Conservation (phyloP, 2,113 vertebrate genomes). For the Zingel zingel region DNA sequence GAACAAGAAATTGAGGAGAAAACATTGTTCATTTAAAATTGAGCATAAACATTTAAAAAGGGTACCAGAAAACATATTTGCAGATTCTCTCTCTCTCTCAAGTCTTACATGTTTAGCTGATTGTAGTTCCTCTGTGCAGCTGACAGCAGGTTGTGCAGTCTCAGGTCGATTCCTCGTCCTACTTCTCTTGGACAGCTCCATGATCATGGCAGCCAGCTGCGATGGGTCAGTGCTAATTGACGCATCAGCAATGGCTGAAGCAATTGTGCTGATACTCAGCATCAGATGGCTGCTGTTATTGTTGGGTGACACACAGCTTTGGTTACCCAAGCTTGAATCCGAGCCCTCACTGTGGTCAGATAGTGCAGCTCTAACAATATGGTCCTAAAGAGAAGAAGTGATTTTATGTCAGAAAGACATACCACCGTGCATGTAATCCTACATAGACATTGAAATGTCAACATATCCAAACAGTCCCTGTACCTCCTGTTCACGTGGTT, state of each 20-base stretch:
- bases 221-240: slow-evolving; percentile 92
- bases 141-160: not conserved
- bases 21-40: not conserved
- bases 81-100: no score
- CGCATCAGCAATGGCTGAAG: slow-evolving; percentile 92
- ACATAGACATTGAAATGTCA: not conserved
- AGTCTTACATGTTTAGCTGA: slow-evolving; percentile 47
- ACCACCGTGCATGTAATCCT: not conserved
- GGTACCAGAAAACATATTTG: no score
- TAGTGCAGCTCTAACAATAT: not conserved
- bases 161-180: slow-evolving; percentile 44
- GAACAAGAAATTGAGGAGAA: not conserved
- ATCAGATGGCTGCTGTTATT: slow-evolving; percentile 78
- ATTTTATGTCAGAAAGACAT: not conserved
- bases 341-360: slow-evolving; percentile 39
- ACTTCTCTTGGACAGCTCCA: slow-evolving; percentile 88
- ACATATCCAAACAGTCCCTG: not conserved
- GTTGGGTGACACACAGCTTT: slow-evolving; percentile 47
- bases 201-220: slow-evolving; percentile 94
- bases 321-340: slow-evolving; percentile 41
- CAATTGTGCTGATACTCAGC: slow-evolving; percentile 95
- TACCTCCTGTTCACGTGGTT: slow-evolving; percentile 62
- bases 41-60: no score
- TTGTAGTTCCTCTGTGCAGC: slow-evolving; percentile 13
- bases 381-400: slow-evolving; percentile 28